A percentile compares a stretch with the other conserved stretches of the same genome.
Conservation (phyloP, 2,797 vertebrate species). For the Tokudaia muenninki region DNA sequence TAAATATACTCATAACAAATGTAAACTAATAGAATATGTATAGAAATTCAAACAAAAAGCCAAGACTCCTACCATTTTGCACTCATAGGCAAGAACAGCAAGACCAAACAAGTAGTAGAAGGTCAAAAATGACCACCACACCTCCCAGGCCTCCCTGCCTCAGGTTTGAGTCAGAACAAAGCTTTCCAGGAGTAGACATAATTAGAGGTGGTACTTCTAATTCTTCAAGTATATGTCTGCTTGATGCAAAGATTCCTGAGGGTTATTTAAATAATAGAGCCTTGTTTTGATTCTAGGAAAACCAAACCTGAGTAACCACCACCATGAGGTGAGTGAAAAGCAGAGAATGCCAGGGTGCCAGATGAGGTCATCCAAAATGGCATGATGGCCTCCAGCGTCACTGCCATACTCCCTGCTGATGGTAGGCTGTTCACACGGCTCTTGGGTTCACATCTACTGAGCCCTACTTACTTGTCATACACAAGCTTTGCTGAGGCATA, state of each 20-base stretch:
- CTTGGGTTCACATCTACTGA: background rate
- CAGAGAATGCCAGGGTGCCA: background rate
- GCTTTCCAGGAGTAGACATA: constrained; percentile 66
- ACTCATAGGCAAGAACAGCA: background rate
- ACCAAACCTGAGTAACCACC: constrained; percentile 64
- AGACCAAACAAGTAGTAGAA: background rate
- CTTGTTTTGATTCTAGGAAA: constrained; percentile 73
- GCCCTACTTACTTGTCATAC: background rate
- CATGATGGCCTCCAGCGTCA: background rate
- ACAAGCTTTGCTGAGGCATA: background rate
- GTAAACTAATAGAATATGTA: constrained; percentile 14
- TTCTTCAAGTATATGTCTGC: constrained; percentile 69
- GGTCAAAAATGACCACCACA: background rate
- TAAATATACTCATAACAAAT: constrained; percentile 13
- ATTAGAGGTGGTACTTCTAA: constrained; percentile 70
- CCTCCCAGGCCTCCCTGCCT: constrained; percentile 5
- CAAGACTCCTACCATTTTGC: background rate
- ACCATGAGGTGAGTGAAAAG: background rate
- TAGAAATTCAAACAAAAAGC: constrained; percentile 22
- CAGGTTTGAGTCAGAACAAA: constrained; percentile 56
- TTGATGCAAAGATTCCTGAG: constrained; percentile 67
- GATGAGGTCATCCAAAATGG: constrained; percentile 66
- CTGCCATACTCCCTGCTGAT: background rate
- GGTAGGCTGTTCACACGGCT: background rate
- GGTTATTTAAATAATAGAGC: constrained; percentile 70